Evolutionary conservation across 2,113 vertebrate species (phyloP).

Genomic region (Phyllostomus hastatus): DNA sequence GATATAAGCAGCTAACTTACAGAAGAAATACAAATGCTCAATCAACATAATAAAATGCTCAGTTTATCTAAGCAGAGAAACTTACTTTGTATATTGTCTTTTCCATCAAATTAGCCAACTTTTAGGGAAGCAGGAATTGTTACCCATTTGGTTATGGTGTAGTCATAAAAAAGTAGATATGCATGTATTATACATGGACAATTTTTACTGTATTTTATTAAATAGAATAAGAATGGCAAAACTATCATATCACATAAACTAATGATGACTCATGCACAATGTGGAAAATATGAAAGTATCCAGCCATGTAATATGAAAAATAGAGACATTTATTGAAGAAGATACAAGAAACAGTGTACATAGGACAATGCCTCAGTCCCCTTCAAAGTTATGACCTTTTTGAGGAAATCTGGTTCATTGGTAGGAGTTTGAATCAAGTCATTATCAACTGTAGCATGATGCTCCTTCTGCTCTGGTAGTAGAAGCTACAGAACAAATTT

Average conservation of each 20-base stretch:
- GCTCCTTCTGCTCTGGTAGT: too few species aligned
- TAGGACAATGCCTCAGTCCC: too few species aligned
- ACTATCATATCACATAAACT: not conserved
- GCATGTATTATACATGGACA: not conserved
- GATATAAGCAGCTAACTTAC: not conserved
- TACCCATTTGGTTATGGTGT: not conserved
- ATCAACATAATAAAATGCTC: not conserved
- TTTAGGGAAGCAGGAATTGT: not conserved
- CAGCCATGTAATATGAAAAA: too few species aligned
- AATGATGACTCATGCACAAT: not conserved
- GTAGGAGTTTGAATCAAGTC: too few species aligned
- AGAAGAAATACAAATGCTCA: not conserved
- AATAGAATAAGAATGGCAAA: not conserved
- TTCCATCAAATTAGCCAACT: not conserved
- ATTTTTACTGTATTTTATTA: not conserved
- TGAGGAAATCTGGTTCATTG: too few species aligned
- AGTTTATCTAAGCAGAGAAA: not conserved
- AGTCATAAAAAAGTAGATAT: not conserved
- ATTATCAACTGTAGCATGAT: too few species aligned
- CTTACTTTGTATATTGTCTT: not conserved
- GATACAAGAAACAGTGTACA: too few species aligned
- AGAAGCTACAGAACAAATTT: too few species aligned
- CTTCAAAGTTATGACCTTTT: too few species aligned
- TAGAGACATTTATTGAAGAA: too few species aligned
- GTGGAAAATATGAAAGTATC: too few species aligned